Evolutionary conservation across 2,888 invertebrate genomes (phyloP).

Genomic region (Congeria kusceri): DNA sequence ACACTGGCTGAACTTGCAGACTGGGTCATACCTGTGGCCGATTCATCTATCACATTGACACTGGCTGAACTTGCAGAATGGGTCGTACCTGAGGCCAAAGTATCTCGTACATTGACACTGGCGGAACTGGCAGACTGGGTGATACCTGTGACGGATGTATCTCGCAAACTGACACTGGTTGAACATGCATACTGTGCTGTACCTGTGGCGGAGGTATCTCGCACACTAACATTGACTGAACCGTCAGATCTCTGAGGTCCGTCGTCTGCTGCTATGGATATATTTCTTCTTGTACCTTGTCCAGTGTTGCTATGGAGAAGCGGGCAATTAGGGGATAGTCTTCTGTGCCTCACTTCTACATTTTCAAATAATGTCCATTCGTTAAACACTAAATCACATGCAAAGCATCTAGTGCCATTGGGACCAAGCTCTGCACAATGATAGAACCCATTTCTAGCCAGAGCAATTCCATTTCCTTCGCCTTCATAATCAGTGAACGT

Average conservation of each 20-base stretch:
- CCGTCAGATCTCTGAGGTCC: not conserved
- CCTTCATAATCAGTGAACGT: conserved; percentile 30
- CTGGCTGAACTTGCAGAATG: too few species aligned
- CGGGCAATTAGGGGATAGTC: conserved; percentile 56
- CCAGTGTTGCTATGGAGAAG: conserved; percentile 20
- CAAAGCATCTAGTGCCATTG: conserved; percentile 39
- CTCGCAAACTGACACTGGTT: too few species aligned
- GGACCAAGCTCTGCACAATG: conserved; percentile 23
- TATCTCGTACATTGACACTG: too few species aligned
- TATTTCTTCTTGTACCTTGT: conserved; percentile 1
- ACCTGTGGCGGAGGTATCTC: too few species aligned
- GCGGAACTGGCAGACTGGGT: too few species aligned
- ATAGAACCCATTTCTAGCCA: conserved; percentile 49
- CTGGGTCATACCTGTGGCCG: too few species aligned
- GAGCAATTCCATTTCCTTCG: conserved; percentile 21
- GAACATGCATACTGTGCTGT: too few species aligned
- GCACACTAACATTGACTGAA: too few species aligned
- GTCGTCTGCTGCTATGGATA: not conserved
- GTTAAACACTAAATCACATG: conserved; percentile 34
- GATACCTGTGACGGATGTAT: too few species aligned
- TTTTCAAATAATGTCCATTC: conserved; percentile 52
- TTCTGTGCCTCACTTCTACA: conserved; percentile 44
- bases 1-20: too few species aligned
- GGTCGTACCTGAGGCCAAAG: too few species aligned
- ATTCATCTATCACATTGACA: too few species aligned